Evolutionary conservation across 2,888 invertebrate genomes (phyloP), one percentile per base, ranked within the genome.

Genomic region (Ctenicera cuprea): DNA sequence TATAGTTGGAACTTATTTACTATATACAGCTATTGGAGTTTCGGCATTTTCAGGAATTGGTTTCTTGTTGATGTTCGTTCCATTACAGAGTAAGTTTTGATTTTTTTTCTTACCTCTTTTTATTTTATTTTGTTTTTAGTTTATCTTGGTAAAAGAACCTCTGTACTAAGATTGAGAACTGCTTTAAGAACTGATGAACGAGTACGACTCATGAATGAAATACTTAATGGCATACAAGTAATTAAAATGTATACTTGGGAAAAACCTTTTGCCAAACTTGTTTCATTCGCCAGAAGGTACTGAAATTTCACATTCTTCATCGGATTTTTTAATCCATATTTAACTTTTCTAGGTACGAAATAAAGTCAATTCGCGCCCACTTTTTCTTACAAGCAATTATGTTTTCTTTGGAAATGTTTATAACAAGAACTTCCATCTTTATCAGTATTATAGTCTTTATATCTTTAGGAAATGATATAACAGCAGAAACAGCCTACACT

Each of bases 201-300:
- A 71, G 90, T 93, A 9, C 87, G 91, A 22, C 83, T 92, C 7
- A 93, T 93, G 92, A 91, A 91, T 81, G 93, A 94, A 86, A 90
- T 93, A 54, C 91, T 95, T 63, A 89, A 89, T n/a, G 94, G 93
- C 0, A 94, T 95, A 45, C 88, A 95, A 89, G 96, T 97, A 1
- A 95, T 98, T 78, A 98, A 98, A 89, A 97, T 98, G 97, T 98
- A 97, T 85, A 95, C 97, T 2, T 98, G 98, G 95, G 98, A 98
- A 85, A 94, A 93, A 80, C 95, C 97, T 0, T 97, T 98, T 83
- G 93, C 94, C 74, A 90, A 93, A 76, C 90, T 97, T n/a, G 94
- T 98, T 1, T 91, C 92, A 8, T 86, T 91, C 63, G 93, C 95
- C 0, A 88, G 97, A 82, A 91, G 91, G 88, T 92, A 11, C 8